phyloP scores from a whole-genome alignment of 92 coral and sea anemone species.

The Virgularia gustaviana region DNA sequence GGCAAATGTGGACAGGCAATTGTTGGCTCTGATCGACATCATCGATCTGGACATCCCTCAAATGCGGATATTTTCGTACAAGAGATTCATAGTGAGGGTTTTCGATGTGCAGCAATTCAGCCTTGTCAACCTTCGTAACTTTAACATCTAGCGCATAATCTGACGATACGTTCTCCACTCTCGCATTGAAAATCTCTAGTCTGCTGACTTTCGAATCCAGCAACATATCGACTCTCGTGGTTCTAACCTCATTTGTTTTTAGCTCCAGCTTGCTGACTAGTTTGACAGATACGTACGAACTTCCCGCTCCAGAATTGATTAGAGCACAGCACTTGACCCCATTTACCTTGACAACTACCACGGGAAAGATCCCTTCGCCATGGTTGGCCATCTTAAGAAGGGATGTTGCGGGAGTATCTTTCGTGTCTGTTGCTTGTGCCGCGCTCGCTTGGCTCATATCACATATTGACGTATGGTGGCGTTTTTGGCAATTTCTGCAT shows the following conservation, averaged over 20 bases:
- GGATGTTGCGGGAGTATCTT: not conserved
- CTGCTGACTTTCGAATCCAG: constrained; percentile 35
- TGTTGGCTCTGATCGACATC: constrained; percentile 29
- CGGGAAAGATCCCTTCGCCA: not conserved
- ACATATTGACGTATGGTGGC: constrained; percentile 24
- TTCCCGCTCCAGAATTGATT: not conserved
- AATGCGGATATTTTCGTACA: constrained; percentile 34
- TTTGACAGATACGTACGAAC: not conserved
- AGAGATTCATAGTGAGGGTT: constrained; percentile 50
- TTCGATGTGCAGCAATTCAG: constrained; percentile 49
- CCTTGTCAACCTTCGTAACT: constrained; percentile 50
- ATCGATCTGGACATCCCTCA: constrained; percentile 38
- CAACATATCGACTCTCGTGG: constrained; percentile 49
- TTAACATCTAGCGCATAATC: constrained; percentile 40
- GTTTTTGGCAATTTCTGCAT: not conserved
- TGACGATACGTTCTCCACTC: constrained; percentile 28
- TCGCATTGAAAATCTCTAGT: constrained; percentile 41
- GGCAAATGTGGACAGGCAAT: constrained; percentile 39
- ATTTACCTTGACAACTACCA: not conserved
- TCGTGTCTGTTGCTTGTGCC: not conserved
- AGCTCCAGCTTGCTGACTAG: not conserved
- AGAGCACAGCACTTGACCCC: not conserved
- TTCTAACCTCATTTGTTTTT: constrained; percentile 37
- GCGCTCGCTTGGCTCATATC: no score
- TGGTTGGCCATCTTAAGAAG: not conserved